Evolutionary conservation across 2,797 vertebrate species (phyloP).

Genomic region (Sebastes vulpes): DNA sequence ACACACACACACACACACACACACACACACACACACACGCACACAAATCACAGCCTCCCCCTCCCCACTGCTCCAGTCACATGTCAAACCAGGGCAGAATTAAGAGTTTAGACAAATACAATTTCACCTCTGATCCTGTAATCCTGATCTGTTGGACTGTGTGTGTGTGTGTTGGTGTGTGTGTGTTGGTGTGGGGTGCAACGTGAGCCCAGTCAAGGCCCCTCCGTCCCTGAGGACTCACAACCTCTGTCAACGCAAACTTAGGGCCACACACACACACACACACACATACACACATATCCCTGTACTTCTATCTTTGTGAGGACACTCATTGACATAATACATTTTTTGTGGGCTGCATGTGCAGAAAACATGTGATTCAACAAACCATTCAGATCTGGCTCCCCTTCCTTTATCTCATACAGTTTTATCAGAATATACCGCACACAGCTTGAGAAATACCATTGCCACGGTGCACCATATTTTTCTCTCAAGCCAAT

Average conservation of each 20-base stretch:
- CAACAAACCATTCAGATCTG: no score
- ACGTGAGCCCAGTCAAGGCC: slow-evolving; percentile 22
- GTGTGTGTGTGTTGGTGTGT: not conserved
- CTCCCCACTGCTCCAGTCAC: not conserved
- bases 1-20: not conserved
- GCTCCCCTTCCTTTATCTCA: no score
- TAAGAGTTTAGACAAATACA: slow-evolving; percentile 64
- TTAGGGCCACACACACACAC: not conserved
- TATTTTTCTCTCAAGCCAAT: no score
- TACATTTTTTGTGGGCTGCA: not conserved
- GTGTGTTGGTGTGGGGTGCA: slow-evolving; percentile 2
- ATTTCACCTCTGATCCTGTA: slow-evolving; percentile 61
- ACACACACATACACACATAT: slow-evolving; percentile 21
- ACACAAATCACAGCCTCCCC: not conserved
- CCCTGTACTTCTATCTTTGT: not conserved
- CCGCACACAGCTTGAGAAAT: no score
- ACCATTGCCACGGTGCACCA: rapidly evolving
- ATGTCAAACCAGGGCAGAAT: slow-evolving; percentile 51
- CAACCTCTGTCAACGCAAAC: slow-evolving; percentile 9
- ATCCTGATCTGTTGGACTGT: slow-evolving; percentile 39
- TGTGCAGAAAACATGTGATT: no score
- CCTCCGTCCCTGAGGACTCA: slow-evolving; percentile 21
- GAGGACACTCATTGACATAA: not conserved
- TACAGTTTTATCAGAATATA: no score
- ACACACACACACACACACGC: not conserved